Base-by-base conservation (phyloP, 2,888 invertebrate genomes). In the Trilocha varians region DNA sequence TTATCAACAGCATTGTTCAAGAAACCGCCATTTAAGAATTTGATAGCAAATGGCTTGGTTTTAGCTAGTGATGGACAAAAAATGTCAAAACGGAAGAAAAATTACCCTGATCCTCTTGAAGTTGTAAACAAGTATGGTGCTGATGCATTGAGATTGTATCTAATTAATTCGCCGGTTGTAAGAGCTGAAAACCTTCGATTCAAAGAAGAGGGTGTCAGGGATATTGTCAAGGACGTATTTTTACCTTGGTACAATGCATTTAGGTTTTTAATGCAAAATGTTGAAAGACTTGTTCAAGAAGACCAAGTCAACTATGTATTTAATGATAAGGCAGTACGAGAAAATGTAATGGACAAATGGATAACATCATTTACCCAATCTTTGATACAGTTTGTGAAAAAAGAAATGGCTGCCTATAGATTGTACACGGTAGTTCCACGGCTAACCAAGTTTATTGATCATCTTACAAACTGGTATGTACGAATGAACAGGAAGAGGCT, bases 51-150 rank as follows among this genome's bases (percentile, higher is more conserved):
- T 74, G 99, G 99, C 1, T 87, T 99, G 43, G 94, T 99, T 0
- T 84, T 99, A 45, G 99, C 98, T n/a, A 76, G 93, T 32, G 99
- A 99, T 87, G 99, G 99, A 0, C 97, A 98, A 70, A 99, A 99
- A 79, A 99, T 99, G 99, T 98, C 98, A 0, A 99, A 99, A 73
- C 89, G 99, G 17, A 98, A 98, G 83, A 97, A 98, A 76, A 99
- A 99, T 72, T 99, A 98, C 76, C 99, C 99, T 0, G 98, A 99
- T 86, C 99, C 99, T 1, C 87, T 97, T 80, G 92, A 94, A 58
- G 89, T 98, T 13, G 92, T 97, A 0, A 79, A 91, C 38, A 97
- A 97, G 71, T 98, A 95, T 73, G 99, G 99, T 1, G 98, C 99
- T 1, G 99, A 99, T 85, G 98, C 99, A 13, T 84, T 99, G 36